Evolutionary conservation across 1,140 invertebrate species (phyloP), one percentile per base, ranked within the genome.

Genomic region (Panulirus ornatus): DNA sequence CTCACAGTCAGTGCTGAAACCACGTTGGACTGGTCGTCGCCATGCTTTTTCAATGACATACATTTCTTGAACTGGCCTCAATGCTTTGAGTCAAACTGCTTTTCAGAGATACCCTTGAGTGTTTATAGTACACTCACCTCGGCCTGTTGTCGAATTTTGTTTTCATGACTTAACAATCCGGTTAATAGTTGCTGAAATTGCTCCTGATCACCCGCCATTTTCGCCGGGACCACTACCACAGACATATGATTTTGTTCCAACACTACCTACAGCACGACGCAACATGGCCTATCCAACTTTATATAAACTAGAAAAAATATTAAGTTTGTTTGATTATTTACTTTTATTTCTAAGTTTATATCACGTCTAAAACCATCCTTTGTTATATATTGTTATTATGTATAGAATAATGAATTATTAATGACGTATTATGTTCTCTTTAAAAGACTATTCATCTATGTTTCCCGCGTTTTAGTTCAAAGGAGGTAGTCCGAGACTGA

Each of bases 181-280:
- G 88, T 83, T 75, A 89, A 76, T 42, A 89, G 79, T 70, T 89
- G 88, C 88, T 89, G 88, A 54, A 89, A 89, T 83, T 89, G 70
- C 36, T 89, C 79, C 66, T 83, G 88, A 75, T 89, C 88, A 38
- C 79, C 88, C 88, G 88, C 88, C 88, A 89, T 89, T 83, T 89
- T 89, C 88, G 71, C 88, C 88, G 88, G 79, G 70, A 86, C 70
- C 44, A 76, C 51, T 75, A 70, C 54, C 47, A 89, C 88, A 88
- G 85, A 71, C 88, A 83, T 83, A 82, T 83, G 88, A 89, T 75
- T 78, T 27, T 11, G 88, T 89, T 89, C 88, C 88, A 89, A 83
- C 71, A 83, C 38, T 83, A 2, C 19, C 30, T 16, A 27, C 42
- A 36, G 2, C 0, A 58, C 44, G 79, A 54, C 51, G 38, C 81